phyloP scores from a whole-genome alignment of 2,113 vertebrate species.

The Deroptyus accipitrinus region DNA sequence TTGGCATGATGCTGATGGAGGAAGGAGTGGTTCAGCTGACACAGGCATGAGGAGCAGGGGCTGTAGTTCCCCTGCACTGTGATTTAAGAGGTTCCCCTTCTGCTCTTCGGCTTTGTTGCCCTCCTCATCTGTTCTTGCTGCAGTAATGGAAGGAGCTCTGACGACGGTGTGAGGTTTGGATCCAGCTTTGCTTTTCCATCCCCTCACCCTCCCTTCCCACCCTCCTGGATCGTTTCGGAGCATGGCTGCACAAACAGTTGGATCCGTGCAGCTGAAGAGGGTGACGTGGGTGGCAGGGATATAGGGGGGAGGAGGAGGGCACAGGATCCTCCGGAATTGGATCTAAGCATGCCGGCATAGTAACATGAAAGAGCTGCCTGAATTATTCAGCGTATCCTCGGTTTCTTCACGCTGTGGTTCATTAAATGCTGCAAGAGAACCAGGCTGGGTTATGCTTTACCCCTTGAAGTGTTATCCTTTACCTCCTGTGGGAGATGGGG shows the following conservation, averaged over 20 bases:
- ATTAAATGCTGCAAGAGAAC: fast-evolving
- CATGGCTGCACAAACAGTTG: background rate
- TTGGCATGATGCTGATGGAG: background rate
- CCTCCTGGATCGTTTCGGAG: background rate
- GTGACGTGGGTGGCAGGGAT: background rate
- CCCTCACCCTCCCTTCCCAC: background rate
- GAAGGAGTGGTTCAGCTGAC: background rate
- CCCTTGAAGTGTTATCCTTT: background rate
- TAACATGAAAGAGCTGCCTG: background rate
- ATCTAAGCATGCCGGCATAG: background rate
- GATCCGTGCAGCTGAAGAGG: background rate
- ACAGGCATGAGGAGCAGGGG: background rate
- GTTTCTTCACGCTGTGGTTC: background rate
- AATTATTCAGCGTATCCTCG: background rate
- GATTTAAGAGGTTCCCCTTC: background rate
- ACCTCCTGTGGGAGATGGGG: background rate
- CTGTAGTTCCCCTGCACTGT: background rate
- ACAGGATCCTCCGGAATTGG: background rate
- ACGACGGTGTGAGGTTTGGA: background rate
- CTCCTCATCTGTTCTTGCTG: fast-evolving
- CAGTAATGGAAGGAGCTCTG: background rate
- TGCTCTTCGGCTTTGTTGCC: background rate
- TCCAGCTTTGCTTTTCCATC: background rate
- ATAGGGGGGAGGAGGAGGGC: background rate
- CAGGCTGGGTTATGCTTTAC: background rate